Evolutionary conservation across 2,888 invertebrate genomes (phyloP).

Genomic region (Anthoptus insignis): DNA sequence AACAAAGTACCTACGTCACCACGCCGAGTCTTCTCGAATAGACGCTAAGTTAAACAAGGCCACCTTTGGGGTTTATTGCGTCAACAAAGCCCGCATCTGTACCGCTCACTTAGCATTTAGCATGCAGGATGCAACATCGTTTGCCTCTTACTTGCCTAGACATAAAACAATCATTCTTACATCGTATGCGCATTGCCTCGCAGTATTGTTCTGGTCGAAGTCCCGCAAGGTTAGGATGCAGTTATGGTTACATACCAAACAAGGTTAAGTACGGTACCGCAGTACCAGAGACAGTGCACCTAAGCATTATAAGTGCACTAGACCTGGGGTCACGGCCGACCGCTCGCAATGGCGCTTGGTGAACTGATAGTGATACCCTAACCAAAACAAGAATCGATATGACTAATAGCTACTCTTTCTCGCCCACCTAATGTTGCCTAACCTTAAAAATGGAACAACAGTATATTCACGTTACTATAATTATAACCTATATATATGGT

Average conservation of each 20-base stretch:
- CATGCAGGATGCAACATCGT: not conserved
- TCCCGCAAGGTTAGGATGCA: slow-evolving; percentile 50
- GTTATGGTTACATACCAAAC: slow-evolving; percentile 61
- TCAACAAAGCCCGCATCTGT: not conserved
- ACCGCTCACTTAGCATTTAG: slow-evolving; percentile 1
- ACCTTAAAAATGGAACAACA: slow-evolving; percentile 34
- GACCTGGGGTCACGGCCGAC: slow-evolving; percentile 77
- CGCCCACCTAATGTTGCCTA: slow-evolving; percentile 10
- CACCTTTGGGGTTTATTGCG: not conserved
- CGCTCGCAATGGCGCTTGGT: slow-evolving; percentile 65
- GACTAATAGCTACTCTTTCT: slow-evolving; percentile 58
- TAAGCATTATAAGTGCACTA: slow-evolving; percentile 65
- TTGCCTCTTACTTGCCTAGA: not conserved
- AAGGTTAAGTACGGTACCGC: slow-evolving; percentile 72
- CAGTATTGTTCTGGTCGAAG: slow-evolving; percentile 44
- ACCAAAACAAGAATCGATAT: slow-evolving; percentile 37
- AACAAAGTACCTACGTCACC: no score
- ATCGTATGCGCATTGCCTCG: slow-evolving; percentile 14
- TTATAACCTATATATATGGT: no score
- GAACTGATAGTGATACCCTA: slow-evolving; percentile 45
- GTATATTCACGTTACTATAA: no score
- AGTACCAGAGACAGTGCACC: slow-evolving; percentile 64
- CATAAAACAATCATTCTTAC: slow-evolving; percentile 1
- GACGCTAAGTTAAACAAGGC: not conserved
- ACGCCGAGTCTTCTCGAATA: not conserved